Percentiles rank a stretch among this genome's conserved stretches.
Evolutionary conservation across 1,140 invertebrate species (phyloP).

Genomic region (Antheraea pernyi): DNA sequence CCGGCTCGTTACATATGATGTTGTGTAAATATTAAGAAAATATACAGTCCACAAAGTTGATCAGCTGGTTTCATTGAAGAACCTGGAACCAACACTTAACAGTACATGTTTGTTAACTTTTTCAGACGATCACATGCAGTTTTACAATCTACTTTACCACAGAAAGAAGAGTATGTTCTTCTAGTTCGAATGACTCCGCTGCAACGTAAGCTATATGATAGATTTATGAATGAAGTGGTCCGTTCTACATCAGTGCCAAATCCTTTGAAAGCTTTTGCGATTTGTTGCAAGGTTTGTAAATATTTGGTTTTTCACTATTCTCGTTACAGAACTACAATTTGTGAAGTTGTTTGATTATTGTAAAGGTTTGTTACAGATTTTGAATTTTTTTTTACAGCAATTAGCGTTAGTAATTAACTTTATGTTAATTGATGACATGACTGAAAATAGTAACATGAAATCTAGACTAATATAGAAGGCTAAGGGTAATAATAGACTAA

Average conservation of each 20-base stretch:
- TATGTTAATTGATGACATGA: too few relatives aligned
- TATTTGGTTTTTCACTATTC: background rate
- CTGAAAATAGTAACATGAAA: too few relatives aligned
- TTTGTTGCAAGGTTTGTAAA: conserved; percentile 93
- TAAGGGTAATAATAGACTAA: too few relatives aligned
- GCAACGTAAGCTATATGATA: conserved; percentile 93
- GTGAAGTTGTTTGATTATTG: background rate
- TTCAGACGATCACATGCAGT: conserved; percentile 91
- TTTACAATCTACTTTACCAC: conserved; percentile 90
- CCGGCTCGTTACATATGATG: too few relatives aligned
- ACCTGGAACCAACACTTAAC: background rate
- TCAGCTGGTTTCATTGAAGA: too few relatives aligned
- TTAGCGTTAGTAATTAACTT: too few relatives aligned
- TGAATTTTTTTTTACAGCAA: too few relatives aligned
- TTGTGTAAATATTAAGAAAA: too few relatives aligned
- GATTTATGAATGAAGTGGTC: conserved; percentile 95
- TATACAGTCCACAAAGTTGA: too few relatives aligned
- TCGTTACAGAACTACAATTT: too few relatives aligned
- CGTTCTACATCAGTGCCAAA: conserved; percentile 93
- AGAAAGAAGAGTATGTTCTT: conserved; percentile 95
- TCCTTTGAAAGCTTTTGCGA: conserved; percentile 98
- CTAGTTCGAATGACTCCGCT: conserved; percentile 92
- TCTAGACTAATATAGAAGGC: too few relatives aligned
- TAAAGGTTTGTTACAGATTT: background rate
- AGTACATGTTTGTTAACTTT: background rate